Base-by-base conservation (phyloP, 92 coral and sea anemone species). In the Pocillopora meandrina region DNA sequence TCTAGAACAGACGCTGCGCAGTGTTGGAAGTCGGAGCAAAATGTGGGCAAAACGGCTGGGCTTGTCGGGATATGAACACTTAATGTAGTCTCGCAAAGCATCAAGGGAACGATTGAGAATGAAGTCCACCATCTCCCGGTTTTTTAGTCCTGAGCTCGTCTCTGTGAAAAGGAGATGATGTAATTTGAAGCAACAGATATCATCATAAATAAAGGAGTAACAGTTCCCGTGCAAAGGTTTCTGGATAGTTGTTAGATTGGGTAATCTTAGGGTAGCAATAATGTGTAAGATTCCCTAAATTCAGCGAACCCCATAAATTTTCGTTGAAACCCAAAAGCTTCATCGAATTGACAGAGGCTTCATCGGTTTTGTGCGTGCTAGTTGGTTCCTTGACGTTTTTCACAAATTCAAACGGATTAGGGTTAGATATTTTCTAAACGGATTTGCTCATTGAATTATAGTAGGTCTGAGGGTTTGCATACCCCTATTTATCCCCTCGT, bases 1-100 rank as follows among this genome's bases (percentile, higher is more conserved):
- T 67, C 89, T 95, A 57, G 95, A 88, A 57, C 95, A 92, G 67
- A 94, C 92, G 12, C 85, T 86, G 19, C 99, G 92, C 17, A 97
- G 85, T 19, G 98, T 88, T 5, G 99, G 99, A n/a, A 97, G 93
- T 35, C 94, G 92, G 36, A 97, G 92, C 76, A 97, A 84, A 74
- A 97, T 93, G 65, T 97, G 98, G 5, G 98, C 98, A 69, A 97
- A 97, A 10, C 99, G 95, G 82, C 95, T 95, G 34, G 98, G 99
- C 84, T 97, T 95, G 88, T 94, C 98, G 19, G 99, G 98, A 68
- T 97, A 97, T 1, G 97, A 94, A 62, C 94, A 89, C 82, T 93
- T 91, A 79, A 97, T 89, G 81, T 95, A 97, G 72, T 95, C 99
- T n/a, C 98, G 92, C 74, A 97, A 79, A 11, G 96, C 98, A 61